Conservation (phyloP, 2,113 vertebrate species). For the Chamaea fasciata region DNA sequence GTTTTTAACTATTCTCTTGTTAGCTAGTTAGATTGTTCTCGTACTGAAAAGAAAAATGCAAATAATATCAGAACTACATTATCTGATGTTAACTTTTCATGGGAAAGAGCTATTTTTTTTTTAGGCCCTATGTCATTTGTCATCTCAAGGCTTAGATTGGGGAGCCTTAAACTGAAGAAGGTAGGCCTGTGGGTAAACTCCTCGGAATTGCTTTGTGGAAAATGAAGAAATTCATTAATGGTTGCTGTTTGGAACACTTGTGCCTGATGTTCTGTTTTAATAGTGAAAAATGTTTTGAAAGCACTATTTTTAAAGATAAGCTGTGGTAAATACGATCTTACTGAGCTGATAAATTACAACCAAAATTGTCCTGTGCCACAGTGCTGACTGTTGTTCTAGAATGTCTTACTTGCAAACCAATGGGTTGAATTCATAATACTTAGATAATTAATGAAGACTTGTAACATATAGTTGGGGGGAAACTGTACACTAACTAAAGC, state of each 20-base stretch:
- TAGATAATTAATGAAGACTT: slow-evolving; percentile 7
- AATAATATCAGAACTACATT: slow-evolving; percentile 36
- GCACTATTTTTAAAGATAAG: neutral
- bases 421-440: neutral
- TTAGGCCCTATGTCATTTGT: slow-evolving; percentile 62
- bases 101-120: slow-evolving; percentile 65
- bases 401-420: neutral
- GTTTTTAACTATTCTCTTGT: neutral
- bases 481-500: neutral
- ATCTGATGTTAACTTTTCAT: slow-evolving; percentile 63
- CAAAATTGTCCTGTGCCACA: neutral
- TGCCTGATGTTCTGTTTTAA: neutral
- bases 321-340: neutral
- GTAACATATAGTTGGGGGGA: neutral
- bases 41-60: slow-evolving; percentile 46
- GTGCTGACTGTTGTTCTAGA: neutral
- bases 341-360: neutral
- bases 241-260: slow-evolving; percentile 10
- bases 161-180: slow-evolving; percentile 60
- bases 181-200: slow-evolving; percentile 60
- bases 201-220: slow-evolving; percentile 41
- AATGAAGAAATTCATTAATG: slow-evolving; percentile 25
- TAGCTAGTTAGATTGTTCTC: slow-evolving; percentile 23
- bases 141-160: slow-evolving; percentile 65
- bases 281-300: neutral